Base-by-base conservation (phyloP, 1,140 invertebrate species). In the Charaxes varanes region DNA sequence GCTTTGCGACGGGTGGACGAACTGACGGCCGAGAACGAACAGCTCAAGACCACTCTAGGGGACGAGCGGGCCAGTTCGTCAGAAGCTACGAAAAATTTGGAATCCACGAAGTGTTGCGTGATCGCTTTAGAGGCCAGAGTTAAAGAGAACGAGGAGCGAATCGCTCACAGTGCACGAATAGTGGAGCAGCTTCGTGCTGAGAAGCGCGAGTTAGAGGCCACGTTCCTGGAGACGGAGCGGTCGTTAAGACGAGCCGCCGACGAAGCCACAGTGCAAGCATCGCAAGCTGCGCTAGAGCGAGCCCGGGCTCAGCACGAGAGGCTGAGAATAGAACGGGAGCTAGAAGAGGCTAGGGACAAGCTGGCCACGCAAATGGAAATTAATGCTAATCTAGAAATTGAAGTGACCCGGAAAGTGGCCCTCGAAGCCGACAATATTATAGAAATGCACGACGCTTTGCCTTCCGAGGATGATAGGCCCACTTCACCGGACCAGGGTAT, bases 401-500 rank as follows among this genome's bases (percentile, higher is more conserved):
- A 81, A 59, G 38, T 67, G 1, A 67, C 77, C 23, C 65, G 63
- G 3, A 71, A 65, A 56, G 23, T 58, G 19, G 62, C 55, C 3
- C 13, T 60, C 12, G 62, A 74, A 3, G 62, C 44, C 13, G 43
- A 69, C 32, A 74, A 80, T 58, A 41, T 72, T 17, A 58, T 51
- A 4, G 47, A 65, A 19, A 21, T 69, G 7, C 57, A 63, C 24
- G 62, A 71, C 30, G 59, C 23, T 13, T 28, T 54, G 6, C 61
- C 44, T 28, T 73, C 62, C 8, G 77, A 84, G 36, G 73, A 81
- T 30, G 80, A 82, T 12, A 48, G 79, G 10, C 74, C 83, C 1
- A 74, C 77, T 15, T 88, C 87, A 0, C 87, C 87, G 2, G 87
- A 88, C 49, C 80, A 87, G 43, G 87, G 87, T 2, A 88, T 88